These are phyloP conservation scores for Corticium candelabrum DNA, from an alignment of 37 sponge, comb jelly and placozoan genomes.

Conservation along the genomic window DNA sequence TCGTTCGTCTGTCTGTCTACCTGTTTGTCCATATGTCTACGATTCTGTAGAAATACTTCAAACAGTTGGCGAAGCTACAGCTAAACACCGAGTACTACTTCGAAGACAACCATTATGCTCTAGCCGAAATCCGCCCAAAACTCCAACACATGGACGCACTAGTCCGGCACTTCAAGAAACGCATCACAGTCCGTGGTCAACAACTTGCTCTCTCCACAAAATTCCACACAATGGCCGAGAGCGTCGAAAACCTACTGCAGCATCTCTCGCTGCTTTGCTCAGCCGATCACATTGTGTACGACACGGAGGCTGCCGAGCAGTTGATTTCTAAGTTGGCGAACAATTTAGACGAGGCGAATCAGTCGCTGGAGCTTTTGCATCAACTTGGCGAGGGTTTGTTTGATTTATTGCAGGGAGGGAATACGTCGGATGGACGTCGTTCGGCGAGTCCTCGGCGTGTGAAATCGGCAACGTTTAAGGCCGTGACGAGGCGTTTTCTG, in stretches of 20 bases:
- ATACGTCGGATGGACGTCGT: background rate
- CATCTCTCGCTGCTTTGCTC: background rate
- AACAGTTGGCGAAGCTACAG: background rate
- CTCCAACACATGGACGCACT: slow-evolving; percentile 46
- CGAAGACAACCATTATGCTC: slow-evolving; percentile 17
- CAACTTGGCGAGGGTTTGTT: slow-evolving; percentile 33
- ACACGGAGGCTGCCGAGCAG: slow-evolving; percentile 8
- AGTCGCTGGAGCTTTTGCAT: slow-evolving; percentile 19
- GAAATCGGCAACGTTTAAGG: background rate
- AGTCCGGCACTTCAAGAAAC: slow-evolving; percentile 41
- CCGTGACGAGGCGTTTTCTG: background rate
- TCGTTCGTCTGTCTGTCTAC: too few species aligned
- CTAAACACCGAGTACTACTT: background rate
- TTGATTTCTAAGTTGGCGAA: slow-evolving; percentile 27
- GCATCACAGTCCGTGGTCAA: slow-evolving; percentile 14
- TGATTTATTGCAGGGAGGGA: background rate
- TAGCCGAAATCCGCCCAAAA: slow-evolving; percentile 36
- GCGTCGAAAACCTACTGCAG: background rate
- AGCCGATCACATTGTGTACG: background rate
- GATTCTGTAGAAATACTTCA: background rate
- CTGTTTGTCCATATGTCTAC: too few species aligned
- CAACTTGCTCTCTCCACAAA: background rate
- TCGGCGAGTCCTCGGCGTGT: background rate
- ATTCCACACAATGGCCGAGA: background rate
- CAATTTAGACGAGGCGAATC: slow-evolving; percentile 40